Base-by-base conservation (phyloP, 1,140 invertebrate species). In the Cydia pomonella region DNA sequence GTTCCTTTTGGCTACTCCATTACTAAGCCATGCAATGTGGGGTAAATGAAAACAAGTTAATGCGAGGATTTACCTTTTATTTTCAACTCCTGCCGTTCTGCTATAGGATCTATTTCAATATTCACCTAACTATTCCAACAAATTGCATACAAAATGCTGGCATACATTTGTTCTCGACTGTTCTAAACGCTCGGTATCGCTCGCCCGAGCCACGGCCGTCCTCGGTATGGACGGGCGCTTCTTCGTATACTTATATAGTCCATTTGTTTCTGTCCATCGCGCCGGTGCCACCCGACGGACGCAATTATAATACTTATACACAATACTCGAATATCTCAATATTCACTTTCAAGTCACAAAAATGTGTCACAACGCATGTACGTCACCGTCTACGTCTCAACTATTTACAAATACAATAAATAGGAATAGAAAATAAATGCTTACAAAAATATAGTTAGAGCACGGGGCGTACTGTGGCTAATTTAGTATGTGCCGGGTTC, bases 341-440 rank as follows among this genome's bases (percentile, higher is more conserved):
- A 59, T 59, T 59, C 53, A 59, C 53, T 59, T n/a, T 59, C 18
- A 23, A 59, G 7, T 59, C 53, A 59, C 53, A 59, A n/a, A 21
- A 21, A 59, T 18, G 63, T 64, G 25, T 27, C 27, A 13, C 63
- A 9, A 64, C 63, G n/a, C 27, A 23, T 7, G 16, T 13, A 64
- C 27, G 63, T 29, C 64, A 33, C 64, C 64, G 53, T 38, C 64
- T 69, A 33, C 53, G 16, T 69, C 29, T 33, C n/a, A 38, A 69
- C 29, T 69, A 69, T 29, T 33, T 59, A 59, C 53, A 59, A 69
- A 69, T 69, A 69, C 64, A 69, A 69, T 69, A 69, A 69, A 69
- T 69, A 69, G 64, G 64, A 69, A 69, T 69, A 69, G 16, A 41
- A 59, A 38, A 33, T 69, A 69, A 69, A 69, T 69, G 64, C 64